phyloP scores from a whole-genome alignment of 2,113 vertebrate genomes.

The Asarcornis scutulata region DNA sequence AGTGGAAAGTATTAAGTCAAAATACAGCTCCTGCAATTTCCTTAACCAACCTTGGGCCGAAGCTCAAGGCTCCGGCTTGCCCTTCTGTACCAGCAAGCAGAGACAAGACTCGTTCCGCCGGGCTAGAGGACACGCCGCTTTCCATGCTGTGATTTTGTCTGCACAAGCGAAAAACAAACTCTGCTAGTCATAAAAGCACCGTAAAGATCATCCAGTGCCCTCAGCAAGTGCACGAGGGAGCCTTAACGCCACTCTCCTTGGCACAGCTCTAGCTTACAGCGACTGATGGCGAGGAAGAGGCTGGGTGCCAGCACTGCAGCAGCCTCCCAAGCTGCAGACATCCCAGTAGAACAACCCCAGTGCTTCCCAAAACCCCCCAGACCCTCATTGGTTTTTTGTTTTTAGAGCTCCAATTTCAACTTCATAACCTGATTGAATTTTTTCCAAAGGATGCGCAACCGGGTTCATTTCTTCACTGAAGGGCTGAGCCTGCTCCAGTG shows the following conservation, averaged over 20 bases:
- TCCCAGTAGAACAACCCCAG: neutral
- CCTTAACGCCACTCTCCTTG: neutral
- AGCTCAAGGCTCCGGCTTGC: constrained; percentile 6
- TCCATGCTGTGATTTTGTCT: neutral
- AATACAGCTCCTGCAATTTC: neutral
- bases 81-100: neutral
- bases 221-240: neutral
- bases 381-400: neutral
- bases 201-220: neutral
- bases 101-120: neutral
- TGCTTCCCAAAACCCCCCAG: neutral
- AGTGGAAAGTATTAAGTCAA: constrained; percentile 30
- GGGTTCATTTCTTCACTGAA: neutral
- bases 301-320: no score
- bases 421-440: neutral
- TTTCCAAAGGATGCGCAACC: neutral
- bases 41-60: neutral
- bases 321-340: neutral
- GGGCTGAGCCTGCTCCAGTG: neutral
- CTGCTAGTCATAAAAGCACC: neutral
- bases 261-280: neutral
- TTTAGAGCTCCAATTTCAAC: neutral
- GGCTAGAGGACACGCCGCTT: neutral
- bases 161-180: neutral
- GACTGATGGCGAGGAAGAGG: neutral